Base-by-base conservation (phyloP, 2,888 invertebrate species). In the Rhingia rostrata region DNA sequence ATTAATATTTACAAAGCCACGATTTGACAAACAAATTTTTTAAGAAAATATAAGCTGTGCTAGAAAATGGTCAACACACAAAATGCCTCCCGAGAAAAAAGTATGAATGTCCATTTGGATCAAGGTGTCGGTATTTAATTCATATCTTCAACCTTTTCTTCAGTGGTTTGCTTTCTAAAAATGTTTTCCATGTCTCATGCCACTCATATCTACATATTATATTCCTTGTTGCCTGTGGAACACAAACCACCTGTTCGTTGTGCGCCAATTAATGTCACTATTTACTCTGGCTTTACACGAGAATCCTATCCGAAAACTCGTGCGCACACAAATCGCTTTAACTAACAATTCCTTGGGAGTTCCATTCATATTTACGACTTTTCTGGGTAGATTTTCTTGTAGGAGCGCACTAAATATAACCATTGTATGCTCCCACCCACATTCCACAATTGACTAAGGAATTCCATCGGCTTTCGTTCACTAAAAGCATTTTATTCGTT, bases 381-480 rank as follows among this genome's bases (percentile, higher is more conserved):
- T n/a, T 33, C 39, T 32, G 4, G 4, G 9, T 14, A 10, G 10
- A 35, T 22, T 7, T 47, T 49, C 33, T 14, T 41, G 14, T 14
- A 5, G 22, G 2, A 32, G 22, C 45, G 30, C 54, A 73, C 56
- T 49, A 56, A 73, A 63, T 47, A 47, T 63, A 49, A 37, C 47
- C 54, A 47, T 64, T 12, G 47, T 41, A 56, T 22, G 22, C 32
- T 10, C 67, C 22, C 54, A 47, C 9, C 37, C 37, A 56, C 64
- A 66, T 66, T 66, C 41, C 64, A 10, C 30, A 47, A 74, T 54
- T 58, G 63, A 63, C 41, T 58, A 43, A 60, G 51, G 70, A 81
- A 75, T 66, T 63, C 45, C 53, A 39, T 43, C 37, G 6, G 41
- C 56, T 30, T 32, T 6, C 54, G 33, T 33, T 4, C 66, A n/a